A percentile compares a stretch with the other conserved stretches of the same genome.
Conservation (phyloP, 2,113 vertebrate species). For the Phrynocephalus versicolor region DNA sequence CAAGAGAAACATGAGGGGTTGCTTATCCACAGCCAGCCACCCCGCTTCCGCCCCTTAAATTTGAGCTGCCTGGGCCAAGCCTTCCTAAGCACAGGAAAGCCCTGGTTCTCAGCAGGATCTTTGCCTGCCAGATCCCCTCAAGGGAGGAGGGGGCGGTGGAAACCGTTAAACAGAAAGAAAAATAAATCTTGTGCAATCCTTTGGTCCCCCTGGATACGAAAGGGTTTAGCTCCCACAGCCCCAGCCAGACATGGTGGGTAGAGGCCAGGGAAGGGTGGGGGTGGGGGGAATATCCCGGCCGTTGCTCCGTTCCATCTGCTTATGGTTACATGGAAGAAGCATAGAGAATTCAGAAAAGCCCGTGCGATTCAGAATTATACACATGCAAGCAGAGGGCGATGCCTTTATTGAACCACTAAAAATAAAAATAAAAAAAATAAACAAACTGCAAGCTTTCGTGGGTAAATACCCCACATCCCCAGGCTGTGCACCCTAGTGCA, state of each 20-base stretch:
- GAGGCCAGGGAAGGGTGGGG: neutral
- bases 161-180: conserved; percentile 2
- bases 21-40: neutral
- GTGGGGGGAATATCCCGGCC: neutral
- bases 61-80: neutral
- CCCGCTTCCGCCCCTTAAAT: too few species aligned
- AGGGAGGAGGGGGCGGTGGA: neutral
- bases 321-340: neutral
- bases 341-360: too few species aligned
- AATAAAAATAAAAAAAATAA: too few species aligned
- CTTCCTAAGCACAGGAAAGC: neutral
- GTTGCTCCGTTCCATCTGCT: neutral
- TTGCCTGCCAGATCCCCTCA: neutral
- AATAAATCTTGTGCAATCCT: conserved; percentile 6
- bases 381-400: neutral
- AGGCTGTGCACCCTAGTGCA: too few species aligned
- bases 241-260: neutral
- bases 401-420: too few species aligned
- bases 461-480: too few species aligned
- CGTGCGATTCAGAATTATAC: too few species aligned
- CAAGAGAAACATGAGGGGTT: neutral
- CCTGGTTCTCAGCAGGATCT: neutral
- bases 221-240: neutral
- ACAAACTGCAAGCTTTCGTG: too few species aligned
- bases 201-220: neutral